Conservation (phyloP, 2,797 vertebrate genomes). For the Crax fasciolata region DNA sequence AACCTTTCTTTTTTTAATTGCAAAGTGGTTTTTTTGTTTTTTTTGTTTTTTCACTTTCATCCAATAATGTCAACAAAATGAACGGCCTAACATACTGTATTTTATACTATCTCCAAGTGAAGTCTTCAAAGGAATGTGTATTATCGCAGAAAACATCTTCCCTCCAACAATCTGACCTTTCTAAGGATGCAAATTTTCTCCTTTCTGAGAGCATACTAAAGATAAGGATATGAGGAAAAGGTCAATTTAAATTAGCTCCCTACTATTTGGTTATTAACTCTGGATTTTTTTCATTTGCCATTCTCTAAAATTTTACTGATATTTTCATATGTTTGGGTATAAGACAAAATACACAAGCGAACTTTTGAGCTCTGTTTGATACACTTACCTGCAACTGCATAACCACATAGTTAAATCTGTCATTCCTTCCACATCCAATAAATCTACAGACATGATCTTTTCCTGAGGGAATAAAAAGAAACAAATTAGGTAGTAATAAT, state of each 20-base stretch:
- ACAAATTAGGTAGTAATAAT: background rate
- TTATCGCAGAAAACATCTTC: background rate
- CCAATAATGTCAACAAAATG: background rate
- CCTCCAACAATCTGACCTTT: background rate
- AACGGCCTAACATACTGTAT: background rate
- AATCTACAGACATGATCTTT: conserved; percentile 98
- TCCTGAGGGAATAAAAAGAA: conserved; percentile 82
- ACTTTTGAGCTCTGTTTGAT: background rate
- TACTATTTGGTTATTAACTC: background rate
- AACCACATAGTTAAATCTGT: conserved; percentile 99
- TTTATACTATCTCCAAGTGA: background rate
- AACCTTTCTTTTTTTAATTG: background rate
- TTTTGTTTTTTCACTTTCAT: background rate
- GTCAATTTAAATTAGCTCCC: background rate
- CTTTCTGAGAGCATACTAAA: background rate
- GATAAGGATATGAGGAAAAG: background rate
- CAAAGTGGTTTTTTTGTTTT: background rate
- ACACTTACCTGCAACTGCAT: conserved; percentile 97
- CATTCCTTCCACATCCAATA: conserved; percentile 97
- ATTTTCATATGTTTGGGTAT: background rate
- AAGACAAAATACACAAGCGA: background rate
- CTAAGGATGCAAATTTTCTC: background rate
- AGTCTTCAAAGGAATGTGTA: background rate
- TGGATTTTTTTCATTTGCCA: background rate
- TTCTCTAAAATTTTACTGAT: background rate